These are phyloP conservation scores for Andrena marginata DNA, from an alignment of 2,888 invertebrate species.

Conservation along the genomic window DNA sequence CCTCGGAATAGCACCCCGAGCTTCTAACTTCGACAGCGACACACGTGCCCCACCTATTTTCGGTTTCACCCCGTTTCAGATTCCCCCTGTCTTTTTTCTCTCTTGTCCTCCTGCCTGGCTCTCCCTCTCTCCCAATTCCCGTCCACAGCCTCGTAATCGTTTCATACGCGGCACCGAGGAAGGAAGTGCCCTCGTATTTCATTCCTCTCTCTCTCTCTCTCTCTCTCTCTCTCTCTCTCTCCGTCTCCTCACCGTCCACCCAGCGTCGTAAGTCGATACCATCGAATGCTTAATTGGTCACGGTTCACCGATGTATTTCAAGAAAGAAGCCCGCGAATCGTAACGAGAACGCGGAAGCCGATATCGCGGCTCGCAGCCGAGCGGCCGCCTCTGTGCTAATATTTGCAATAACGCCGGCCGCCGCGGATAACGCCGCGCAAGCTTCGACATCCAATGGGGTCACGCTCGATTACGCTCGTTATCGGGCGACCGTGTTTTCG, in stretches of 20 bases:
- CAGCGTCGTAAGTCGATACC: slow-evolving; percentile 35
- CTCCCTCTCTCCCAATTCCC: too few relatives aligned
- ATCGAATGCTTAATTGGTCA: slow-evolving; percentile 52
- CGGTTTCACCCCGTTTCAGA: slow-evolving; percentile 28
- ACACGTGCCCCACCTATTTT: slow-evolving; percentile 45
- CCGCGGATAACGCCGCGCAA: not conserved
- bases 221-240: slow-evolving; percentile 14
- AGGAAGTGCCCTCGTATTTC: slow-evolving; percentile 53
- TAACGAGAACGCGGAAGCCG: slow-evolving; percentile 55
- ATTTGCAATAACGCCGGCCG: slow-evolving; percentile 29
- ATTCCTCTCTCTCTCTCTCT: slow-evolving; percentile 21
- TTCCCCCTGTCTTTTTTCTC: slow-evolving; percentile 1
- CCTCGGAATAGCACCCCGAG: slow-evolving; percentile 30
- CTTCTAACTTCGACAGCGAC: slow-evolving; percentile 24
- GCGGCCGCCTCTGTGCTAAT: slow-evolving; percentile 42
- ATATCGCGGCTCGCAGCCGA: slow-evolving; percentile 27
- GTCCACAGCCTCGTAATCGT: not conserved
- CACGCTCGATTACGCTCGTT: not conserved
- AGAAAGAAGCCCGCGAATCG: slow-evolving; percentile 40
- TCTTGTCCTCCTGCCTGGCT: too few relatives aligned
- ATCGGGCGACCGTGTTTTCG: too few relatives aligned
- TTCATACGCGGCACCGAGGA: slow-evolving; percentile 22
- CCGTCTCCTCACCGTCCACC: slow-evolving; percentile 2
- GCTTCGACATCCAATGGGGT: not conserved
- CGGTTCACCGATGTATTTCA: slow-evolving; percentile 43